phyloP scores from a whole-genome alignment of 2,113 vertebrate genomes.

The Syngnathus floridae region DNA sequence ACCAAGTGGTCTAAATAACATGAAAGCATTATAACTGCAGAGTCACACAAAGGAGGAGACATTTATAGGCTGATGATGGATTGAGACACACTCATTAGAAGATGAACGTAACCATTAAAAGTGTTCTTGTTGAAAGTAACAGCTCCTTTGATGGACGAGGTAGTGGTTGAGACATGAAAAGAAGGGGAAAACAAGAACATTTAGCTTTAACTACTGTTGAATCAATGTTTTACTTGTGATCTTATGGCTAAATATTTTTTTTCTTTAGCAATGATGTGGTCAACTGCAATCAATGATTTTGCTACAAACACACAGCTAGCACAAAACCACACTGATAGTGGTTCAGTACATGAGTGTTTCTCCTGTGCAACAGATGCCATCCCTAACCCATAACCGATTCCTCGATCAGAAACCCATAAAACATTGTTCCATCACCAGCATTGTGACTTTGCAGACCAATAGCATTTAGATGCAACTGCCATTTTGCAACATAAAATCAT shows the following conservation, averaged over 20 bases:
- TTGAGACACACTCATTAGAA: slow-evolving; percentile 25
- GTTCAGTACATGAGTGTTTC: not conserved
- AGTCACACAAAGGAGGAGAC: not conserved
- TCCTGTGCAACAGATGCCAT: not conserved
- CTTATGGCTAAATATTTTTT: not conserved
- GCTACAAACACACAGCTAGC: not conserved
- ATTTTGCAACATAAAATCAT: not conserved
- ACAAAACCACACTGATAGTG: not conserved
- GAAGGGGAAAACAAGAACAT: slow-evolving; percentile 13
- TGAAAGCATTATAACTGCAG: slow-evolving; percentile 8
- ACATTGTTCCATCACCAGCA: not conserved
- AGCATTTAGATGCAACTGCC: not conserved
- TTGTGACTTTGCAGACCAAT: not conserved
- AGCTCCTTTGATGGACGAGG: slow-evolving; percentile 29
- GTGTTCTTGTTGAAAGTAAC: slow-evolving; percentile 19
- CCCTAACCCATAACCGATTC: not conserved
- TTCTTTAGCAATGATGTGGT: not conserved
- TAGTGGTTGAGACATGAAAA: slow-evolving; percentile 11
- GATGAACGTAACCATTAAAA: slow-evolving; percentile 42
- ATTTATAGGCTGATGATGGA: slow-evolving; percentile 41
- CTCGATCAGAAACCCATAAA: not conserved
- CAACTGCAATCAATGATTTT: not conserved
- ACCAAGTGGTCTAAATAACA: slow-evolving; percentile 52
- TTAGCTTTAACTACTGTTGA: not conserved
- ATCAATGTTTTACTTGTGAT: not conserved